These are phyloP conservation scores for Sebastes reedi DNA, from an alignment of 2,797 vertebrate species.

Conservation along the genomic window DNA sequence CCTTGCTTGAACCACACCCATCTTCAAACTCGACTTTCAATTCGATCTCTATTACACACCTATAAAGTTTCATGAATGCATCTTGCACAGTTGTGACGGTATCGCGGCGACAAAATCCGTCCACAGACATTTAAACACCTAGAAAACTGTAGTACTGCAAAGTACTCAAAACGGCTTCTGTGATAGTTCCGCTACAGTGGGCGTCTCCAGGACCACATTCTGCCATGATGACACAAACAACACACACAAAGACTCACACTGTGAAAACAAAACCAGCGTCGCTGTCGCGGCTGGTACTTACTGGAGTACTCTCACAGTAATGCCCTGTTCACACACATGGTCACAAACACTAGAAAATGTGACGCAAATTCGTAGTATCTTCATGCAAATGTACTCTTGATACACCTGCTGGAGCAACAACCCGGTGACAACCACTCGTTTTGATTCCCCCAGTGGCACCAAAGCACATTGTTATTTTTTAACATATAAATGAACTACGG, in stretches of 20 bases:
- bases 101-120: neutral
- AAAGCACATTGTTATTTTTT: neutral
- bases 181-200: neutral
- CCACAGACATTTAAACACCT: neutral
- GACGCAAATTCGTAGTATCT: neutral
- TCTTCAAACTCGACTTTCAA: neutral
- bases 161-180: neutral
- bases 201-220: neutral
- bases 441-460: neutral
- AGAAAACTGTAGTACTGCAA: neutral
- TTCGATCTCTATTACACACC: neutral
- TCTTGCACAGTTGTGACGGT: neutral
- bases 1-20: neutral
- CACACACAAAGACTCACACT: neutral
- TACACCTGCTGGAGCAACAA: neutral
- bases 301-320: no score
- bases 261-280: no score
- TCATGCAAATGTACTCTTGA: neutral
- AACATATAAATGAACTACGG: neutral
- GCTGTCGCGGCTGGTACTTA: no score
- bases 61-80: neutral
- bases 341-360: neutral
- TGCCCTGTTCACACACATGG: neutral
- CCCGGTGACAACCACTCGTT: neutral
- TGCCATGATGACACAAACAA: neutral